Evolutionary conservation across 2,113 vertebrate genomes (phyloP).

Genomic region (Reinhardtius hippoglossoides): DNA sequence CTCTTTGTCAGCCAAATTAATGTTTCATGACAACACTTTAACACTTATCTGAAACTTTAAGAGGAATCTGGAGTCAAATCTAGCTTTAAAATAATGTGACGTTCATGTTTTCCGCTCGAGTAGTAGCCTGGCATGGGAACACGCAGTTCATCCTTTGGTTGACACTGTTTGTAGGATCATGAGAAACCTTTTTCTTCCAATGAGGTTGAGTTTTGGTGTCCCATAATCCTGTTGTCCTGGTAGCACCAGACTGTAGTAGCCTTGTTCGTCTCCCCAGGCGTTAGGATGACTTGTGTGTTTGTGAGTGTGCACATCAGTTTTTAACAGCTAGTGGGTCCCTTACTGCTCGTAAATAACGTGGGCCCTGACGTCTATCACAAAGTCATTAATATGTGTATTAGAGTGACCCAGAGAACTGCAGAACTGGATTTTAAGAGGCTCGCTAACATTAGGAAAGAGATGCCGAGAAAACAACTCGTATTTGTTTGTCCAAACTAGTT

Average conservation of each 20-base stretch:
- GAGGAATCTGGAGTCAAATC: constrained; percentile 35
- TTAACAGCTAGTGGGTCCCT: constrained; percentile 19
- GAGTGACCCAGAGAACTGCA: constrained; percentile 11
- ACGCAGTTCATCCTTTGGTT: constrained; percentile 48
- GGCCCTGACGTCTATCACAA: constrained; percentile 6
- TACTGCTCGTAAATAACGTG: constrained; percentile 6
- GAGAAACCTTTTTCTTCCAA: constrained; percentile 9
- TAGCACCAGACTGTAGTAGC: constrained; percentile 6
- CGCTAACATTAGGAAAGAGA: not conserved
- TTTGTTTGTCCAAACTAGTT: not conserved
- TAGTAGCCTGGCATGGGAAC: constrained; percentile 26
- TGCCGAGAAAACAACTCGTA: constrained; percentile 1
- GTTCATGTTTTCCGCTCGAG: constrained; percentile 48
- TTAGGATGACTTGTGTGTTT: constrained; percentile 34
- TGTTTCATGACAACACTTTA: constrained; percentile 22
- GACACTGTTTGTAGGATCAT: constrained; percentile 64
- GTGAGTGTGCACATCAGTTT: constrained; percentile 19
- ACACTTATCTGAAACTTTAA: constrained; percentile 22
- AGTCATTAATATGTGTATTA: constrained; percentile 24
- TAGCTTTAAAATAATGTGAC: constrained; percentile 43
- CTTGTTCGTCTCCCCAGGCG: constrained; percentile 22
- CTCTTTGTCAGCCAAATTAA: constrained; percentile 11
- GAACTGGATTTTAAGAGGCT: constrained; percentile 14
- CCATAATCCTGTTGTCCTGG: not conserved
- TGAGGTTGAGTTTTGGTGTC: constrained; percentile 29